Base-by-base conservation (phyloP, 2,113 vertebrate species). In the Cranoglanis bouderius region DNA sequence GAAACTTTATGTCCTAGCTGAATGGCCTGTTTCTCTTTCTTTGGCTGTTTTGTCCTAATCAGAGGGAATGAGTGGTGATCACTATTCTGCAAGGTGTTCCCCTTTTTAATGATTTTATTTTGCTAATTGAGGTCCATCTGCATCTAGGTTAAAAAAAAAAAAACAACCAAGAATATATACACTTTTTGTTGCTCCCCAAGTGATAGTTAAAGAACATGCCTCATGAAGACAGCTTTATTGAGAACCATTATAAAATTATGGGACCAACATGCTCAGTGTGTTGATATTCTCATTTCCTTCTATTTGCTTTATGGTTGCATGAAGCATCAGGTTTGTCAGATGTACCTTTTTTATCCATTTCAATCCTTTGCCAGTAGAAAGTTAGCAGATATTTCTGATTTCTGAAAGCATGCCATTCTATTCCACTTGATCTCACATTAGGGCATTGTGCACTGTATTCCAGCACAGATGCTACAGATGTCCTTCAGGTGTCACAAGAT, bases 81-180 rank as follows among this genome's bases (percentile, higher is more conserved):
- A 26, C 21, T 74, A 67, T 55, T 35, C 49, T 55, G 32, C 26
- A 74, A 6, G 12, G 13, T 2, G 12, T 29, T 19, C 49, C 29
- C 14, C 19, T 57, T 80, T 51, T 83, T 43, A 83, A 13, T 61
- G 32, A 29, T 26, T 85, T 57, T 75, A 32, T 57, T 85, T 85
- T n/a, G 51, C 32, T 85, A 75, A 75, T 55, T 57, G 67, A 55
- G 65, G 49, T 53, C 67, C 49, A 55, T 53, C 24, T 57, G 32
- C 63, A 85, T 18, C 43, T 70, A 2, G 21, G 32, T 3, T 38
- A 38, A 21, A 35, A 14, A 51, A n/a, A 40, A 19, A 18, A 19
- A 72, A 18, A n/a, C n/a, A 32, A 32, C 35, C 61, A 67, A 46
- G 0, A n/a, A 55, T 55, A 40, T 40, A 3, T 29, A 53, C 19